These are phyloP conservation scores for Stegastes partitus DNA, from an alignment of 2,113 vertebrate genomes.

Conservation along the genomic window DNA sequence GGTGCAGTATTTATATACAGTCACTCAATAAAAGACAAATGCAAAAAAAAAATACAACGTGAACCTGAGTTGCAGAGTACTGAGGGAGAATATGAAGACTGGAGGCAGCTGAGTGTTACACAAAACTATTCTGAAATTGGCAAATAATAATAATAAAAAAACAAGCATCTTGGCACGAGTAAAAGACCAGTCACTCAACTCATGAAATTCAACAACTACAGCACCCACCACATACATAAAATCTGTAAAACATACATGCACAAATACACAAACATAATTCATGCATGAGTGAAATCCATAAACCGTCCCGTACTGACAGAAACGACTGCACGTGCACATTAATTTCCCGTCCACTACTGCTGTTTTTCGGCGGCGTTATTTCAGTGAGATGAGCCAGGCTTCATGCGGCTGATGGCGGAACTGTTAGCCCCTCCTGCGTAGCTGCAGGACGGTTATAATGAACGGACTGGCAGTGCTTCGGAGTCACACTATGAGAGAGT, in stretches of 20 bases:
- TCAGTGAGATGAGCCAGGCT: conserved; percentile 46
- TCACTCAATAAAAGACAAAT: conserved; percentile 43
- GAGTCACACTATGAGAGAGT: conserved; percentile 84
- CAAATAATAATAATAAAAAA: conserved; percentile 37
- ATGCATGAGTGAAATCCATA: conserved; percentile 6
- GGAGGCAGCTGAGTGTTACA: not conserved
- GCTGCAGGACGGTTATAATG: conserved; percentile 60
- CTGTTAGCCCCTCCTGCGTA: conserved; percentile 49
- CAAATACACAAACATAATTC: conserved; percentile 9
- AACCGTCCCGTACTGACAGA: not conserved
- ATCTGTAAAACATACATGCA: conserved; percentile 10
- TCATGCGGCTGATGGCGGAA: conserved; percentile 36
- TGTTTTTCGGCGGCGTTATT: conserved; percentile 40
- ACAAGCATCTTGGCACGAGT: conserved; percentile 53
- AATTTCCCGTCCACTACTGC: conserved; percentile 15
- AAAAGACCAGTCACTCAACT: conserved; percentile 22
- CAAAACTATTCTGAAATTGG: conserved; percentile 26
- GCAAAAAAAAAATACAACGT: conserved; percentile 62
- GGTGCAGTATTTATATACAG: conserved; percentile 58
- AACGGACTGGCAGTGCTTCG: conserved; percentile 38
- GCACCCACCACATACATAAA: not conserved
- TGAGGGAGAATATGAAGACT: conserved; percentile 34
- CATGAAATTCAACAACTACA: conserved; percentile 12
- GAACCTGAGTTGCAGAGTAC: conserved; percentile 73
- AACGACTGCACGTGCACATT: too few species aligned